Percentiles rank a stretch among this genome's conserved stretches.
Conservation (phyloP, 2,113 vertebrate species). For the Pungitius pungitius region DNA sequence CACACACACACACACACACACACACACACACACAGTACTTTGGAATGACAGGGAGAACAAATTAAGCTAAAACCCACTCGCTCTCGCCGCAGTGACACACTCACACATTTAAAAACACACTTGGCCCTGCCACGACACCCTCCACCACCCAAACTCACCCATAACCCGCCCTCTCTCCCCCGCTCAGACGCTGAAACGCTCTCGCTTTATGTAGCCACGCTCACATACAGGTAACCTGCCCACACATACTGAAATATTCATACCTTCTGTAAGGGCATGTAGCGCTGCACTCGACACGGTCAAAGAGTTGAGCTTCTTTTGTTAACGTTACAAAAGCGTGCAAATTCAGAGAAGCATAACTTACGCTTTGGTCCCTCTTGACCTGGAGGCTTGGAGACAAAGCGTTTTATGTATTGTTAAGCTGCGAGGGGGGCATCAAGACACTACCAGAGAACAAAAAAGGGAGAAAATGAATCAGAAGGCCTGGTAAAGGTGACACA, state of each 20-base stretch:
- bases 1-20: neutral
- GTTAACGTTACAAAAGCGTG: neutral
- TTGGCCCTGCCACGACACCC: conserved; percentile 12
- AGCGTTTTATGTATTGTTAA: neutral
- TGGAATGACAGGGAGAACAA: conserved; percentile 36
- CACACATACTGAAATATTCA: conserved; percentile 51
- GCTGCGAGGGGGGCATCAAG: neutral
- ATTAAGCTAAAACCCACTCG: conserved; percentile 22
- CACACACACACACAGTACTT: conserved; percentile 11
- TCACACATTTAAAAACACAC: conserved; percentile 9
- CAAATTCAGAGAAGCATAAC: neutral
- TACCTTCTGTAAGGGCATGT: neutral
- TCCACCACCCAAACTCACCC: no score
- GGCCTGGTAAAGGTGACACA: neutral
- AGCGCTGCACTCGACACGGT: neutral
- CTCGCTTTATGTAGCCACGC: conserved; percentile 24
- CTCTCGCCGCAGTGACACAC: neutral
- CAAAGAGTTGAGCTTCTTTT: neutral
- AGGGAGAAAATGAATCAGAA: neutral
- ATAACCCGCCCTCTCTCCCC: no score
- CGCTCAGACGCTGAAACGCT: conserved; percentile 25
- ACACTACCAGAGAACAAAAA: neutral
- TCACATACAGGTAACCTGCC: conserved; percentile 10
- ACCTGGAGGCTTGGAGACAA: neutral
- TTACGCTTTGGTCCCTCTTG: neutral